These are phyloP conservation scores for Heterodera filipjevi DNA, from an alignment of 2,888 invertebrate species.

Conservation along the genomic window DNA sequence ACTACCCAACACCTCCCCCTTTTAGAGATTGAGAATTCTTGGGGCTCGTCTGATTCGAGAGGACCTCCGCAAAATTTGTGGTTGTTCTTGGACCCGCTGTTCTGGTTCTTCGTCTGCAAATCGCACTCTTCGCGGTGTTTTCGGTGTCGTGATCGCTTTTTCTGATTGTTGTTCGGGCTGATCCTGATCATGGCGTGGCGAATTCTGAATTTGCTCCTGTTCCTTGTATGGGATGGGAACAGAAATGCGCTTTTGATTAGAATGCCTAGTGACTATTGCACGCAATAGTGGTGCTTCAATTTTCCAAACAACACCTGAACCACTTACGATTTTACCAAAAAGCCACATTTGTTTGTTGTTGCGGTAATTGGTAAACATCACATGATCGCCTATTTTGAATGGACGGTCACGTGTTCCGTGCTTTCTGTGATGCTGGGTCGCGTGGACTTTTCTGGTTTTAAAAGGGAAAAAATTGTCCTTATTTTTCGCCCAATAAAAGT, in stretches of 20 bases:
- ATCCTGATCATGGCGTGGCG: background rate
- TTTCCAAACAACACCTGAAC: background rate
- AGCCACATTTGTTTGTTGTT: background rate
- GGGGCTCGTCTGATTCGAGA: background rate
- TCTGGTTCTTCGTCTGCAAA: background rate
- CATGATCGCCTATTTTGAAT: background rate
- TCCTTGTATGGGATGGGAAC: background rate
- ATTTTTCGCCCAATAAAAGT: conserved; percentile 15
- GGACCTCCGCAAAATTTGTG: background rate
- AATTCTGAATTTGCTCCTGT: background rate
- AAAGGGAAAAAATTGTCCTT: background rate
- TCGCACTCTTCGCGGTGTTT: background rate
- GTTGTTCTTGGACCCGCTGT: background rate
- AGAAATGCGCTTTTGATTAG: background rate
- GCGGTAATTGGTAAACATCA: background rate
- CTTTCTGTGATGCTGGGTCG: background rate
- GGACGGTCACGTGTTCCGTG: background rate
- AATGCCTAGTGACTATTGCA: background rate
- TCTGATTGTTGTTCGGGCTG: background rate
- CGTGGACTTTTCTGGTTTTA: background rate
- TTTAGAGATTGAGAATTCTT: background rate
- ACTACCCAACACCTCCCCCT: background rate
- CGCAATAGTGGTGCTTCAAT: background rate
- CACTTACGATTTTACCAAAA: background rate
- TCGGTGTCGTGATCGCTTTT: background rate